Base-by-base conservation (phyloP, 1,140 invertebrate genomes). In the Psilanteris sp. region DNA sequence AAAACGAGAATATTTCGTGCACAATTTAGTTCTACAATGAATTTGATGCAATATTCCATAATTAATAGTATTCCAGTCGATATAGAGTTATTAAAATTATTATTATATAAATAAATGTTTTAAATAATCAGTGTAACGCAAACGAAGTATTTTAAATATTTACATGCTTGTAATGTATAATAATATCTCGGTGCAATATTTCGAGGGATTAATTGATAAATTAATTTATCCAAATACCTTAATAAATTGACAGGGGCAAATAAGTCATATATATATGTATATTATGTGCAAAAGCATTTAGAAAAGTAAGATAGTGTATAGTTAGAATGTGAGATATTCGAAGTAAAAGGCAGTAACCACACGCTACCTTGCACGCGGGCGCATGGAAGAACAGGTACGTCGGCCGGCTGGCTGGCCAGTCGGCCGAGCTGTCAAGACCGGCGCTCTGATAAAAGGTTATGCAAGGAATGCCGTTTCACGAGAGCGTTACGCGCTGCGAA, bases 381-480 rank as follows among this genome's bases (percentile, higher is more conserved):
- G 44, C 52, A 73, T 50, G 39, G 44, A 54, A 26, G 59, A 74
- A 57, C 70, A 74, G 70, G 72, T 75, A 75, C 72, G 64, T 67
- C 72, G 72, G 64, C 64, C 50, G 64, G 61, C 44, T 37, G 44
- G 71, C 44, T 39, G 55, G 48, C 44, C 57, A 52, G 44, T 62
- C 62, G 55, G 52, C 43, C 57, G 34, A 66, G 31, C 67, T 77
- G 74, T 77, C 67, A 77, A 77, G 74, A 77, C 71, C 64, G 70
- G 73, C 73, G 68, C 70, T 77, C 73, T 79, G 77, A 78, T 80
- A 80, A 80, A 80, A 80, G 77, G 70, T 80, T 79, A 80, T 80
- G 79, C 77, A 78, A 78, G 79, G 79, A 80, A 80, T 80, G 79
- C 76, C 59, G 76, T 80, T 78, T 76, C 73, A 67, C 54, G 68